These are phyloP conservation scores for Tetragonula carbonaria DNA, from an alignment of 2,888 invertebrate species.

Conservation along the genomic window DNA sequence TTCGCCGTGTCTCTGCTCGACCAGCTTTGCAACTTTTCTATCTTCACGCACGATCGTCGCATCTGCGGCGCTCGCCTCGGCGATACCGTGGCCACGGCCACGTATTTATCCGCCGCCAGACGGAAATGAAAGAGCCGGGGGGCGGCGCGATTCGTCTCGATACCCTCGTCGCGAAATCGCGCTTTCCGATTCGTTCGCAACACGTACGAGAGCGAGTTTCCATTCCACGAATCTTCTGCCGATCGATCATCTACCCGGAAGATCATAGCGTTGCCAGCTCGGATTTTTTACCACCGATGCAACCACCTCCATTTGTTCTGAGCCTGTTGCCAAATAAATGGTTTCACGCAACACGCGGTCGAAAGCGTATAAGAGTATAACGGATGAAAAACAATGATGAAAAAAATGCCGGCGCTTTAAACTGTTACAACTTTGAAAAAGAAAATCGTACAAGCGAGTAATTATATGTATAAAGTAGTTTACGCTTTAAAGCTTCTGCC, in stretches of 20 bases:
- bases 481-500: too few species aligned
- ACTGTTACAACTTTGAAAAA: too few species aligned
- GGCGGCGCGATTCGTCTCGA: conserved; percentile 17
- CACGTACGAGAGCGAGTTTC: neutral
- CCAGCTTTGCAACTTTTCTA: conserved; percentile 65
- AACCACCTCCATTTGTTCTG: too few species aligned
- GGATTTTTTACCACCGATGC: neutral
- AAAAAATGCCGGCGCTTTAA: too few species aligned
- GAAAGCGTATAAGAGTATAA: too few species aligned
- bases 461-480: too few species aligned
- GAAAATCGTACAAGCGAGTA: too few species aligned
- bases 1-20: conserved; percentile 39
- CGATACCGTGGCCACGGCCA: conserved; percentile 24
- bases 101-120: neutral
- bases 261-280: neutral
- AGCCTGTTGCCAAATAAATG: too few species aligned
- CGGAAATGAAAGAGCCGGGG: neutral
- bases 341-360: too few species aligned
- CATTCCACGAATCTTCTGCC: neutral
- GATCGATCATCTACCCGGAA: neutral
- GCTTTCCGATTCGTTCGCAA: conserved; percentile 4
- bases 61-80: conserved; percentile 51
- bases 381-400: too few species aligned
- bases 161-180: conserved; percentile 27
- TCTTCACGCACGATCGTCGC: conserved; percentile 71